Conservation (phyloP, 64 coral and sea anemone species). For the Catalaphyllia jardinei region DNA sequence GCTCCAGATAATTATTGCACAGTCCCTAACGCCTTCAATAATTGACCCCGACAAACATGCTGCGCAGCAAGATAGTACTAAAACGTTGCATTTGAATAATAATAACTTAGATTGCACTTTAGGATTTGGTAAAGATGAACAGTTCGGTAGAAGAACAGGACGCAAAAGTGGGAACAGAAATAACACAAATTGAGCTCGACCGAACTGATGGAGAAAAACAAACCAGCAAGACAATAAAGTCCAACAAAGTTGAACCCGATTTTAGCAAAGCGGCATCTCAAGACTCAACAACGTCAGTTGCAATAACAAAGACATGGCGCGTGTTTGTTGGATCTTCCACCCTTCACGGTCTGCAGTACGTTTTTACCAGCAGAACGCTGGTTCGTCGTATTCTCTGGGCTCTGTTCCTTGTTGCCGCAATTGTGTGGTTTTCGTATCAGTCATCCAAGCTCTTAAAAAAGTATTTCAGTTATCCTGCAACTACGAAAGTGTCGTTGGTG, state of each 20-base stretch:
- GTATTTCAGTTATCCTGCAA: conserved; percentile 39
- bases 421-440: conserved; percentile 35
- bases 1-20: no score
- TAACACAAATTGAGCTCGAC: no score
- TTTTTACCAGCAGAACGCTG: conserved; percentile 18
- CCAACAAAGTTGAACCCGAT: background rate
- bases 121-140: no score
- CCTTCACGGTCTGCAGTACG: conserved; percentile 38
- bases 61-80: no score
- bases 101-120: no score
- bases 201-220: no score
- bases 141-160: no score
- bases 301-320: conserved; percentile 20
- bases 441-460: background rate
- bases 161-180: no score
- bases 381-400: conserved; percentile 22
- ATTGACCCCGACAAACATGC: no score
- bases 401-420: background rate
- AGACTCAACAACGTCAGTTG: background rate
- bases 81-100: no score
- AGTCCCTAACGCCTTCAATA: no score
- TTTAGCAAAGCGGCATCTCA: background rate
- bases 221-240: background rate
- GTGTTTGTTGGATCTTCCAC: conserved; percentile 22
- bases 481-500: conserved; percentile 16